Percentiles rank a stretch among this genome's conserved stretches.
These are phyloP conservation scores for Amphipoea lucens DNA, from an alignment of 2,888 invertebrate species.

Conservation along the genomic window DNA sequence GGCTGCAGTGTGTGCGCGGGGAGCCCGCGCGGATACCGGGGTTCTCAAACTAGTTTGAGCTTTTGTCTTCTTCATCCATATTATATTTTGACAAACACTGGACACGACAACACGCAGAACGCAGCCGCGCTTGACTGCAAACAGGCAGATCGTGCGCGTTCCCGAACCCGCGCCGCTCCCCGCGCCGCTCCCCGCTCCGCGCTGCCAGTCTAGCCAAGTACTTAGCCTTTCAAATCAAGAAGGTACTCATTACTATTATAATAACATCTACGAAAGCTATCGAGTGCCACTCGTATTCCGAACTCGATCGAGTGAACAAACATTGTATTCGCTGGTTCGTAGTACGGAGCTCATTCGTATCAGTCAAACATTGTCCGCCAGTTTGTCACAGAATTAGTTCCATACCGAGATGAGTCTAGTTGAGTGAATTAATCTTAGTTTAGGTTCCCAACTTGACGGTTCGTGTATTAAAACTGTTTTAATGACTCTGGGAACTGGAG, in stretches of 20 bases:
- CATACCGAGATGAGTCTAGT: constrained; percentile 58
- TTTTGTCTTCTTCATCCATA: no score
- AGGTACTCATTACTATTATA: background rate
- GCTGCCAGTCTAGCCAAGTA: no score
- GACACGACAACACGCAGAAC: no score
- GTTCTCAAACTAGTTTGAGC: no score
- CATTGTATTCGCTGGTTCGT: background rate
- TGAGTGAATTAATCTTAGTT: constrained; percentile 66
- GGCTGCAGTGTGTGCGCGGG: no score
- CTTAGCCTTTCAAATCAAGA: background rate
- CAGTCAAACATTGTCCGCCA: constrained; percentile 65
- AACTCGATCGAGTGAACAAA: constrained; percentile 8
- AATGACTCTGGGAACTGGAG: constrained; percentile 20
- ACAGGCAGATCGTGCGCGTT: no score
- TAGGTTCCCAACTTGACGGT: constrained; percentile 47
- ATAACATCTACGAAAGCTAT: background rate
- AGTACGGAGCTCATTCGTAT: constrained; percentile 63
- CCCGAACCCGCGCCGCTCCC: no score
- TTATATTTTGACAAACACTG: no score
- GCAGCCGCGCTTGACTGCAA: no score
- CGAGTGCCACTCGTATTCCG: background rate
- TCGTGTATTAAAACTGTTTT: constrained; percentile 57
- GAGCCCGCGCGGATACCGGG: no score
- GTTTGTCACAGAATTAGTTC: constrained; percentile 65
- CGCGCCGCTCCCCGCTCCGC: no score